Evolutionary conservation across 1,140 invertebrate species (phyloP), one percentile per base, ranked within the genome.

Genomic region (Eumaeus atala): DNA sequence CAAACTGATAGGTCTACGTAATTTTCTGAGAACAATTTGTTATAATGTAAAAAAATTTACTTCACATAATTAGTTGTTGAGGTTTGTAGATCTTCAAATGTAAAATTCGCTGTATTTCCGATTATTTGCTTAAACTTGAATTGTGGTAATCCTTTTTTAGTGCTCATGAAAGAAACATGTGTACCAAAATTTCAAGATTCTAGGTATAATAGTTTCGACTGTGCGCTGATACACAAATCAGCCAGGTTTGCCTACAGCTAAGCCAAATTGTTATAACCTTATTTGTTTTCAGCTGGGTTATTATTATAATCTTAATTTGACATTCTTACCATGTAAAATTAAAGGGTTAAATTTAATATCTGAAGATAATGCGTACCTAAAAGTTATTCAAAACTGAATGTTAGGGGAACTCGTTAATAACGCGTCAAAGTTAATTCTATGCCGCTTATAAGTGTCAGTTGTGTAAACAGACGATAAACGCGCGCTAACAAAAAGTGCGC

Each of bases 391-490:
- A 58, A 72, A 62, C 60, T 59, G 48, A 58, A 70, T 64, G 56
- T 54, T 35, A 54, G 51, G 21, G 52, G 51, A 51, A 61, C 58
- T 57, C 63, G 54, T 58, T 66, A 61, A 67, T 64, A 67, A 52
- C 56, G 37, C 48, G 66, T 74, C 67, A 75, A 74, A 80, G 74
- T 79, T 72, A 75, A 71, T 70, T 74, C 64, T 74, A 67, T 62
- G 63, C 66, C 65, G 61, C 63, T 74, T 65, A 44, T 64, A 64
- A 64, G 63, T 66, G 61, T 68, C 67, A 68, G 63, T 66, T 73
- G 58, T 59, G 62, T 48, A 66, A 57, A 59, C 59, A 59, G 59
- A 63, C 47, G 44, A 66, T 21, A 28, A 7, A 8, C 56, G 34
- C 64, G 21, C 76, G 61, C 34, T 38, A 7, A 52, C 56, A 14